Evolutionary conservation across 1,140 invertebrate genomes (phyloP), one percentile per base, ranked within the genome.

Genomic region (Capitella teleta): DNA sequence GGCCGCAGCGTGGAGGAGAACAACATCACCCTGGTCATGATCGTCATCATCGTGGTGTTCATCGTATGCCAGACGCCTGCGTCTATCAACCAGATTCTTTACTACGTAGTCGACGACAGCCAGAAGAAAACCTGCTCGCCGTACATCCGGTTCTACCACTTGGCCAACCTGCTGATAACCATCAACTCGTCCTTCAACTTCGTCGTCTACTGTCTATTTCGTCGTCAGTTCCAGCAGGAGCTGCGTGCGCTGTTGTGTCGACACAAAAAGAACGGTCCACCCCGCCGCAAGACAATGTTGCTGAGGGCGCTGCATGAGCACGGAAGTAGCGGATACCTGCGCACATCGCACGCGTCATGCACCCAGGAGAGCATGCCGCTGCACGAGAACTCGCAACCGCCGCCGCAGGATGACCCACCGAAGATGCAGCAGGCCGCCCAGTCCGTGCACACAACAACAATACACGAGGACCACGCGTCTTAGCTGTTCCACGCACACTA

Each of bases 131-230:
- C 14, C 2, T 52, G 51, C 36, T 28, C 44, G 5, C 23, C 34
- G 6, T 52, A 52, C 51, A 37, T 16, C 10, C 30, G 37, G 28
- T 52, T 28, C 41, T 53, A 28, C 38, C 46, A 49, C 52, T 19
- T 53, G 18, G 26, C 26, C 40, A 53, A 53, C 40, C 47, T 53
- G 8, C 46, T 53, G 12, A 49, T 49, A 26, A 49, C 41, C 2
- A 40, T 42, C 24, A 53, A 53, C 40, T 53, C 52, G 6, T 32
- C 52, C 14, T 28, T 53, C 16, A 53, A 53, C 40, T 53, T 53
- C 47, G 40, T 48, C 46, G 49, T 53, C 25, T 53, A 53, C 24
- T 53, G 46, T 24, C 40, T 53, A 18, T 53, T 53, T 18, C 37
- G 52, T 6, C 28, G 40, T 2, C 37, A 49, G 46, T 53, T 53